Conservation (phyloP, 1,140 invertebrate genomes). For the Trichonephila clavipes region DNA sequence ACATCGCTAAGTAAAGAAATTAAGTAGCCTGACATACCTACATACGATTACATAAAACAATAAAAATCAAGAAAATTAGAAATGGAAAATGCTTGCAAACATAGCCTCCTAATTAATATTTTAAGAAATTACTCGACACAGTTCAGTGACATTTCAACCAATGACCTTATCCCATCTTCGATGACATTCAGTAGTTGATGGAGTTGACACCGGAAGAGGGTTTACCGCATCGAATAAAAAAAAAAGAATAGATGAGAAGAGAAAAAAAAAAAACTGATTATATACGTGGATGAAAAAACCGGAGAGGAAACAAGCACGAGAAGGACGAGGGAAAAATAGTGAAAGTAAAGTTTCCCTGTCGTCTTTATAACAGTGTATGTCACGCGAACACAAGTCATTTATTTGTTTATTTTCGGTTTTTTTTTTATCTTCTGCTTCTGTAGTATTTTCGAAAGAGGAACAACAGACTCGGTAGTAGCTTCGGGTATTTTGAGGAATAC, state of each 20-base stretch:
- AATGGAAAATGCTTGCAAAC: no score
- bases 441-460: not conserved
- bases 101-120: no score
- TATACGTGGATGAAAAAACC: not conserved
- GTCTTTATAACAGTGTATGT: conserved; percentile 21
- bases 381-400: conserved; percentile 18
- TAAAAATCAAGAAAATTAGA: no score
- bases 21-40: no score
- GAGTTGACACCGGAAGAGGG: conserved; percentile 39
- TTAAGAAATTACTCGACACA: not conserved
- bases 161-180: conserved; percentile 9
- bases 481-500: not conserved
- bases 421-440: not conserved
- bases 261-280: not conserved
- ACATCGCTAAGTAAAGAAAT: no score
- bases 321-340: not conserved
- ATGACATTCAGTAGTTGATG: conserved; percentile 15
- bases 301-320: not conserved
- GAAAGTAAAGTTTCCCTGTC: conserved; percentile 28
- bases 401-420: conserved; percentile 16
- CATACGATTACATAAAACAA: no score
- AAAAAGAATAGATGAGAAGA: not conserved
- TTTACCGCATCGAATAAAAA: not conserved
- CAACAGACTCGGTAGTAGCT: conserved; percentile 8
- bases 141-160: conserved; percentile 40